Base-by-base conservation (phyloP, 2,797 vertebrate species). In the Sandelia bainsii region DNA sequence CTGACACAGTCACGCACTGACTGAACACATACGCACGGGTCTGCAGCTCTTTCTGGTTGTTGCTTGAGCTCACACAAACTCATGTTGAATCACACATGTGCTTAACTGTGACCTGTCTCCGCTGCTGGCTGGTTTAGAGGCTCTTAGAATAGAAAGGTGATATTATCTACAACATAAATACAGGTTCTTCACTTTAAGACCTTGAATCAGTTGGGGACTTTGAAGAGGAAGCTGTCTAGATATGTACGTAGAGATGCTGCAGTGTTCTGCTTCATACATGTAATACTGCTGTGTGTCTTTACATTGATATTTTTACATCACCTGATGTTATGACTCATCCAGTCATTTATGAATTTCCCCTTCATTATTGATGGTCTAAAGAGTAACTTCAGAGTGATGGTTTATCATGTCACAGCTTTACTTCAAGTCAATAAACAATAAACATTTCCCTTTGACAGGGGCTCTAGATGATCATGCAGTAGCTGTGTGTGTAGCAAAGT, bases 111-210 rank as follows among this genome's bases (percentile, higher is more conserved):
- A 79, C 82, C 77, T 52, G 54, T 67, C 62, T 72, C 86, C 86
- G 80, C 82, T 86, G 85, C 74, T 5, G 39, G 52, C 59, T 61
- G 75, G 1, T 81, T 84, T 66, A 56, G 32, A 66, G 64, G 71
- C 69, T 20, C 79, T 73, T 34, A 81, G 63, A 86, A 90, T 83
- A 82, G 77, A 85, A 80, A 65, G 63, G 48, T 68, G 59, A 77
- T 75, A n/a, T 67, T 59, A 83, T 48, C 37, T 53, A 8, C 48
- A 79, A 58, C 53, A 64, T 56, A 60, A 79, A 37, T 12, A 84
- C 34, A 8, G 8, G 8, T 34, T 64, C 49, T 20, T 27, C 8
- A 1, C 29, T 6, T 32, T 6, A 8, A 32, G 29, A 29, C 27
- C 51, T 44, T 61, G 34, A 77, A 62, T 49, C n/a, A 16, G 1